Percentiles rank a stretch among this genome's conserved stretches.
Conservation (phyloP, 2,888 invertebrate species). For the Periphyllus acericola region DNA sequence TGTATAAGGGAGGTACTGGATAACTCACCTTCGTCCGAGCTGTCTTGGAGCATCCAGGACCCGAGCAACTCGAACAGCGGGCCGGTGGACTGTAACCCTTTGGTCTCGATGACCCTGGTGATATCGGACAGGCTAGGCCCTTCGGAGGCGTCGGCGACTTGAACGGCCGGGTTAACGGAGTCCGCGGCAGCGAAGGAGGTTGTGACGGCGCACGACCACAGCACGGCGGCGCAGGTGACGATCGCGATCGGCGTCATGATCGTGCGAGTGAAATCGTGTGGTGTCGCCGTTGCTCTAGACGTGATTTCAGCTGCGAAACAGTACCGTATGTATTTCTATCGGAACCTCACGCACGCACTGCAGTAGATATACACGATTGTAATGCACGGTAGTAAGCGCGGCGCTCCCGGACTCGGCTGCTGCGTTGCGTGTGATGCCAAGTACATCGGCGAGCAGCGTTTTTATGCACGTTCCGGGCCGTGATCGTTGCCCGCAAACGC, state of each 20-base stretch:
- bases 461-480: constrained; percentile 55
- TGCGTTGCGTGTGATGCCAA: neutral
- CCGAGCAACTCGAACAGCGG: neutral
- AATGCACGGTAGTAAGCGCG: neutral
- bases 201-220: neutral
- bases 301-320: no score
- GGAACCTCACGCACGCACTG: neutral
- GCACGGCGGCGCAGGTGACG: neutral
- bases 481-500: constrained; percentile 29
- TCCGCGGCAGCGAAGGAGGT: neutral
- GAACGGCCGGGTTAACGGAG: neutral
- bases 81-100: neutral
- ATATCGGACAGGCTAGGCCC: constrained; percentile 29
- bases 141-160: neutral
- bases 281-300: no score
- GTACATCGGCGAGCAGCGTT: neutral
- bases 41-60: neutral
- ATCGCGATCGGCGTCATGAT: constrained; percentile 8
- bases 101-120: neutral
- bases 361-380: no score
- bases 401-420: neutral
- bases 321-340: no score
- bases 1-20: no score
- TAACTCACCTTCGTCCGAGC: neutral
- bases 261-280: neutral